Percentiles rank a stretch among this genome's conserved stretches.
Conservation (phyloP, 35 echinoderm and acorn worm species). For the Strongylocentrotus purpuratus region DNA sequence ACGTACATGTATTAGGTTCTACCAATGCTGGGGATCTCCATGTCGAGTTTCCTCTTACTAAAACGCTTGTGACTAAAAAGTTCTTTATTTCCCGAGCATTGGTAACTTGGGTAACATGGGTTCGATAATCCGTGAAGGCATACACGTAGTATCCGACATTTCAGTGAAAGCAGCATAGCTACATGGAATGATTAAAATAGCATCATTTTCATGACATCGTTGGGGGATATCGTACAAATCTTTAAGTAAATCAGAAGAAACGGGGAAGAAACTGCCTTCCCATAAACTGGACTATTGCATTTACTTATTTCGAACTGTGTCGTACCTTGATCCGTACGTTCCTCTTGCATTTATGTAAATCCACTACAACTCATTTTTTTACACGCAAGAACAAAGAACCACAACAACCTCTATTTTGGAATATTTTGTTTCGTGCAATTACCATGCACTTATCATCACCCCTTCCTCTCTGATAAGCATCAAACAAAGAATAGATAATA, state of each 20-base stretch:
- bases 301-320: no score
- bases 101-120: background rate
- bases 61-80: background rate
- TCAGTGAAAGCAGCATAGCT: background rate
- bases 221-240: no score
- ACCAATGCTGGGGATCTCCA: background rate
- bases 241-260: no score
- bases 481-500: background rate
- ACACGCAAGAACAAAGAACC: background rate
- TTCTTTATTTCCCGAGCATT: background rate
- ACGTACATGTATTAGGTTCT: background rate
- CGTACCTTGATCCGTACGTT: no score
- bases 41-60: background rate
- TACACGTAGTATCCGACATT: background rate
- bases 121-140: background rate
- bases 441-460: background rate
- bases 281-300: no score
- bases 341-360: no score
- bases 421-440: slow-evolving; percentile 16
- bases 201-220: no score
- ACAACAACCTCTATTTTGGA: background rate
- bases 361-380: background rate
- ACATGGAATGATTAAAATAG: no score
- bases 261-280: no score
- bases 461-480: background rate